Conservation (phyloP, 2,797 vertebrate genomes). For the Pipistrellus pygmaeus region DNA sequence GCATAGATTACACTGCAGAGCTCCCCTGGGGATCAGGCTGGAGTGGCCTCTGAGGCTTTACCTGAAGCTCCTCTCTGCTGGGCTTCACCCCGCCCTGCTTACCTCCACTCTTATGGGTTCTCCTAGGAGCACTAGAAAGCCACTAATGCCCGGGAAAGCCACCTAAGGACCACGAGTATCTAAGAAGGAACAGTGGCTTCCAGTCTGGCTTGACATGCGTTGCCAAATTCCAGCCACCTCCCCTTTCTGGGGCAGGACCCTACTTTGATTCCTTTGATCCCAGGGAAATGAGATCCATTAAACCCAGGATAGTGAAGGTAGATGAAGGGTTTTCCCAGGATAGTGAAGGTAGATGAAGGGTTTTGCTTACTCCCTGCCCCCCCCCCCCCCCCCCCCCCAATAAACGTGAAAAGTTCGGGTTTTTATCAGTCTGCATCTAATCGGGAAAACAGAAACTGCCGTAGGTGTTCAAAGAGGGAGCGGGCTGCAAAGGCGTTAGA, state of each 20-base stretch:
- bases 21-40: background rate
- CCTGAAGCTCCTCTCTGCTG: background rate
- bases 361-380: background rate
- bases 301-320: background rate
- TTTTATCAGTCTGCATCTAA: background rate
- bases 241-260: background rate
- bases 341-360: background rate
- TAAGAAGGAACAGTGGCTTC: conserved; percentile 2
- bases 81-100: background rate
- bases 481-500: background rate
- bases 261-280: conserved; percentile 29
- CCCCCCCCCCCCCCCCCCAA: background rate
- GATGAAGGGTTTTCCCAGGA: background rate
- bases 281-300: background rate
- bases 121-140: background rate
- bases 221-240: background rate
- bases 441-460: conserved; percentile 21
- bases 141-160: background rate
- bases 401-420: background rate
- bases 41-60: too few relatives aligned
- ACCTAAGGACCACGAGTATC: background rate
- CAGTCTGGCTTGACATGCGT: background rate
- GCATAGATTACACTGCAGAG: too few relatives aligned
- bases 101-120: background rate
- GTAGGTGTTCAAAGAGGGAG: background rate